Conservation (phyloP, 2,797 vertebrate species). For the Eurystomus glaucurus region DNA sequence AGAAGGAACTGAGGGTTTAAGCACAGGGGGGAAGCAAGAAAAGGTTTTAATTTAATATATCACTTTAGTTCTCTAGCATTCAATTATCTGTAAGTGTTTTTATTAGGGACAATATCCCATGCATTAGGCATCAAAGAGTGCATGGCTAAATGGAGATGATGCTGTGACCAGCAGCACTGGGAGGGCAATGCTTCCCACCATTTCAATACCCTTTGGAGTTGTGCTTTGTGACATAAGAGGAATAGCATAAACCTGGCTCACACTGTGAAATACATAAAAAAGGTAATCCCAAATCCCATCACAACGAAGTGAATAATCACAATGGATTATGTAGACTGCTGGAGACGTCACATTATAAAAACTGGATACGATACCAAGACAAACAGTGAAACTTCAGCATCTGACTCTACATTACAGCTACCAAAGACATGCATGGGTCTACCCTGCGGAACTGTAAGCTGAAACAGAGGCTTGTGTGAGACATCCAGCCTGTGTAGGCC, state of each 20-base stretch:
- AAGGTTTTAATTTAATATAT: neutral
- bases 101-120: neutral
- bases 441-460: neutral
- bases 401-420: neutral
- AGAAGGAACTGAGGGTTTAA: neutral
- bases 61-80: neutral
- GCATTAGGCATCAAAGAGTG: accelerated
- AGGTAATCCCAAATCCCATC: neutral
- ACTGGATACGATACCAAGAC: neutral
- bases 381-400: neutral
- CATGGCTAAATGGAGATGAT: neutral
- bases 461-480: neutral
- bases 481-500: neutral
- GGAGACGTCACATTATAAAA: neutral
- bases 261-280: neutral
- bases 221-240: neutral
- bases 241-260: neutral
- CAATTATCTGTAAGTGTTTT: neutral
- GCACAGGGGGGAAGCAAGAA: accelerated
- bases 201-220: neutral
- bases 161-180: neutral
- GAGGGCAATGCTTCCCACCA: neutral
- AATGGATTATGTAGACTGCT: neutral
- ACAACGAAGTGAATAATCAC: neutral
- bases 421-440: neutral